These are phyloP conservation scores for Pseudochirops cupreus DNA, from an alignment of 2,797 vertebrate genomes.

Conservation along the genomic window DNA sequence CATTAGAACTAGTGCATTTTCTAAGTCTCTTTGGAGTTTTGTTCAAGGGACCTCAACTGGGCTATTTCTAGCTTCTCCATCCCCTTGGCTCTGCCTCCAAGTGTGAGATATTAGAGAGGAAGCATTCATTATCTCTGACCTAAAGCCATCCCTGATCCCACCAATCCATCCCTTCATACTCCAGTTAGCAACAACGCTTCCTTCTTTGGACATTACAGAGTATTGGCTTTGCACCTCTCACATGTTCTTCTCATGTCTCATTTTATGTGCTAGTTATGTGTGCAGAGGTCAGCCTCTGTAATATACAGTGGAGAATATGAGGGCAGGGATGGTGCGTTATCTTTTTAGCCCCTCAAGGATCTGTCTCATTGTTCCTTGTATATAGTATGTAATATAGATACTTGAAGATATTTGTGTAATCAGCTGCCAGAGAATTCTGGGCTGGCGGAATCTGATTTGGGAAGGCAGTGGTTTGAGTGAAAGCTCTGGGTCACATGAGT, in stretches of 20 bases:
- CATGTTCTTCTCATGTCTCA: background rate
- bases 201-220: background rate
- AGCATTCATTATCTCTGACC: background rate
- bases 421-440: background rate
- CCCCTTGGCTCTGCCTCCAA: too few species aligned
- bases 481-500: background rate
- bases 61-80: too few species aligned
- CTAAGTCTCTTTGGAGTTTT: too few species aligned
- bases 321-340: background rate
- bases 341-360: background rate
- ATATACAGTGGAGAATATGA: background rate
- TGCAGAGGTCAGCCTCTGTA: background rate
- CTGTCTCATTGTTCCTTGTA: background rate
- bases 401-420: background rate
- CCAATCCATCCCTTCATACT: background rate
- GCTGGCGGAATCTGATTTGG: background rate
- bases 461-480: background rate
- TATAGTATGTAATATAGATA: background rate
- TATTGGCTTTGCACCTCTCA: background rate
- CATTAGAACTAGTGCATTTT: too few species aligned
- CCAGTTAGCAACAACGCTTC: background rate
- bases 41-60: too few species aligned
- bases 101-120: too few species aligned
- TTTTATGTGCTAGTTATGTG: background rate
- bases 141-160: background rate